Evolutionary conservation across 2,113 vertebrate genomes (phyloP).

Genomic region (Boleophthalmus pectinirostris): DNA sequence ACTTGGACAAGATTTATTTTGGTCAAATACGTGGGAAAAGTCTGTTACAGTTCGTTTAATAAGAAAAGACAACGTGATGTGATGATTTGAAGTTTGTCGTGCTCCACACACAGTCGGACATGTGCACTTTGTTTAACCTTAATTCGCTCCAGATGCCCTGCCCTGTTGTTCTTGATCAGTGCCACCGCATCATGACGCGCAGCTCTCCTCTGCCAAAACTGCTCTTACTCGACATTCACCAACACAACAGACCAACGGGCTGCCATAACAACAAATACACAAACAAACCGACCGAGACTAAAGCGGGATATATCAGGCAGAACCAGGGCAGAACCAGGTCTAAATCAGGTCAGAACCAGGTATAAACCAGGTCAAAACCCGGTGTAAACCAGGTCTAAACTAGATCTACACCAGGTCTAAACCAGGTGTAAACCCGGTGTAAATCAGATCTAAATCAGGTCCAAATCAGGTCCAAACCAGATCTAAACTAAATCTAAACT

Average conservation of each 20-base stretch:
- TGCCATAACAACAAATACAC: neutral
- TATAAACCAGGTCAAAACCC: too few relatives aligned
- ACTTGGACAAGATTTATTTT: too few relatives aligned
- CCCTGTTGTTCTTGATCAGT: neutral
- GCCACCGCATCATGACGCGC: slow-evolving; percentile 34
- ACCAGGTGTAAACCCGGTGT: too few relatives aligned
- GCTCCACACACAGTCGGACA: neutral
- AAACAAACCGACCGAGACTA: neutral
- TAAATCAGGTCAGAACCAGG: too few relatives aligned
- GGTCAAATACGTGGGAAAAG: too few relatives aligned
- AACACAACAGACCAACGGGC: neutral
- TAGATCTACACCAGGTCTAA: too few relatives aligned
- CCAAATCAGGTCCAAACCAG: too few relatives aligned
- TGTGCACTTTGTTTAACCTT: neutral
- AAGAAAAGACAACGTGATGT: neutral
- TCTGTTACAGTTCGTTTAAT: neutral
- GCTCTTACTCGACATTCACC: slow-evolving; percentile 24
- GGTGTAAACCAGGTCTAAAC: too few relatives aligned
- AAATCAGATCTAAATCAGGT: too few relatives aligned
- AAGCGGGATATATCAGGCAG: too few relatives aligned
- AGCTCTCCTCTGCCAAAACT: slow-evolving; percentile 31
- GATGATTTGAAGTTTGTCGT: neutral
- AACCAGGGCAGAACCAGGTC: too few relatives aligned
- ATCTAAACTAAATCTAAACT: too few relatives aligned
- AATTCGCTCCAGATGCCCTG: neutral